Evolutionary conservation across 2,888 invertebrate genomes (phyloP), one percentile per base, ranked within the genome.

Genomic region (Cacoxenus indagator): DNA sequence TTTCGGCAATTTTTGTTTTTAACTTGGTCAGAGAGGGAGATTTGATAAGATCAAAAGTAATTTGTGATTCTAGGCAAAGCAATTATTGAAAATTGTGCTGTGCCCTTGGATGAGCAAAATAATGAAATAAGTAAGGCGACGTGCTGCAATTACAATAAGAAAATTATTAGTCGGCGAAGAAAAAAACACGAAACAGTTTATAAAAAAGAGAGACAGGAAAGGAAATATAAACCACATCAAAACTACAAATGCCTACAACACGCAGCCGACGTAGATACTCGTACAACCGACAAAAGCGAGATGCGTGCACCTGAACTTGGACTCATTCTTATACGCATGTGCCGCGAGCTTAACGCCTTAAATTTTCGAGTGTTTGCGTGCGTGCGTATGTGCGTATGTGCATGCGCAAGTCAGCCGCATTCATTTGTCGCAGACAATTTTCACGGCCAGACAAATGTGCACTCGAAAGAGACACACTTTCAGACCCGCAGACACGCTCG

Each of bases 381-480:
- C 48, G 51, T 61, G 67, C 19, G 48, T 29, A 24, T 61, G 31
- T 31, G 65, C 14, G n/a, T 75, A 17, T 67, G 75, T 75, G 75
- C 76, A 74, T 76, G 73, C 57, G 43, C 27, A 26, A 11, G 54
- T n/a, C 59, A 43, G 59, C 62, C n/a, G 62, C 24, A 62, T 59
- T 68, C 68, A 71, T 68, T 67, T 69, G 46, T 61, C 37, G 57
- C 43, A 54, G 4, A 19, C 31, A 73, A 66, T 70, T 80, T 65
- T 80, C 82, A 80, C 82, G 79, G 79, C 81, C 79, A 80, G 5
- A 17, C 27, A 45, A 31, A n/a, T n/a, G n/a, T 65, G 68, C 27
- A 17, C 46, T 17, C 29, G 26, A 55, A 26, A 14, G 24, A 59
- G 59, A 37, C 31, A n/a, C 55, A 24, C 19, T 4, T 19, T n/a